Conservation (phyloP, 2,113 vertebrate species). For the Lophochroa leadbeateri region DNA sequence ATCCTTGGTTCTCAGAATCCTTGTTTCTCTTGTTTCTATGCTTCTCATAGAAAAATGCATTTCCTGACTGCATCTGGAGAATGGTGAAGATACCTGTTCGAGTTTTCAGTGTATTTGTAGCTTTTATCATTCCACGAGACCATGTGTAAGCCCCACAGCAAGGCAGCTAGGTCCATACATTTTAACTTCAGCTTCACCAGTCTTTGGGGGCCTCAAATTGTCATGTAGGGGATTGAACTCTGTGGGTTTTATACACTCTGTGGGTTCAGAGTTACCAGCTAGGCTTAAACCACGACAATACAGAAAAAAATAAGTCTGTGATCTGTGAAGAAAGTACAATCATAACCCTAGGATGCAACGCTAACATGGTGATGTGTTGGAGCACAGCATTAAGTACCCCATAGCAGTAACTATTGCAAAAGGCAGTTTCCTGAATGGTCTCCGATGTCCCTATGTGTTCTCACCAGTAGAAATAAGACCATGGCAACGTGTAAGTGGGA, state of each 20-base stretch:
- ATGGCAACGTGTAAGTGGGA: not conserved
- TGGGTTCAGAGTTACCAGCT: no score
- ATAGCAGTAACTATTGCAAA: not conserved
- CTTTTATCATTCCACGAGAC: not conserved
- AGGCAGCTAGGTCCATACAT: not conserved
- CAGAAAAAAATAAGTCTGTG: not conserved
- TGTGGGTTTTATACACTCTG: not conserved
- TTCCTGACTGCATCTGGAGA: not conserved
- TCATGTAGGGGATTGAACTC: not conserved
- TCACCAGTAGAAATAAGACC: not conserved
- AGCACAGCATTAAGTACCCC: not conserved
- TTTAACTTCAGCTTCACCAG: not conserved
- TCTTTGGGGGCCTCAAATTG: not conserved
- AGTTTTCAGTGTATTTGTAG: not conserved
- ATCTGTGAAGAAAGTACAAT: not conserved
- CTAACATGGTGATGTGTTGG: not conserved
- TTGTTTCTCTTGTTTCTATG: not conserved
- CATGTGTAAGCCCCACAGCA: not conserved
- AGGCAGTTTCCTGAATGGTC: not conserved
- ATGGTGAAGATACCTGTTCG: not conserved
- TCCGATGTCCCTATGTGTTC: not conserved
- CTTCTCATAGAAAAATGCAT: not conserved
- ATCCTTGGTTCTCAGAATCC: not conserved
- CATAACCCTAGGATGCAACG: not conserved
- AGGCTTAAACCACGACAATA: no score